Evolutionary conservation across 2,113 vertebrate species (phyloP).

Genomic region (Siniperca chuatsi): DNA sequence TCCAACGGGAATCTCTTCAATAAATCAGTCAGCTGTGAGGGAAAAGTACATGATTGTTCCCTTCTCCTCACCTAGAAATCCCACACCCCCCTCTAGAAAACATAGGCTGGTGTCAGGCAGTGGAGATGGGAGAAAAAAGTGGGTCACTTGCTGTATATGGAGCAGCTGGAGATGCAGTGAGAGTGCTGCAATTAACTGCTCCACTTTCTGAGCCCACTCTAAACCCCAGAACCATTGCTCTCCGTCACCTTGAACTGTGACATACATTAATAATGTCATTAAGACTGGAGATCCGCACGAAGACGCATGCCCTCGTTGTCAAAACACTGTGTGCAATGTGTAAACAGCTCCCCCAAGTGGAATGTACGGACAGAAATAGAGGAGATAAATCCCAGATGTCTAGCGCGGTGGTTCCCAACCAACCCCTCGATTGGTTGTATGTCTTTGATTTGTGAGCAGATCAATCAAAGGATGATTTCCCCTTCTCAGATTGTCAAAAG

Average conservation of each 20-base stretch:
- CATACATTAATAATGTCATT: conserved; percentile 76
- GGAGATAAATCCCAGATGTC: conserved; percentile 5
- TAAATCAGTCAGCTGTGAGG: conserved; percentile 63
- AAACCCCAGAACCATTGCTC: conserved; percentile 78
- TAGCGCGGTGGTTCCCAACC: background rate
- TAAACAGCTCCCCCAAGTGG: conserved; percentile 74
- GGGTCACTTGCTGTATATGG: conserved; percentile 80
- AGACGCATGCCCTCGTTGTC: conserved; percentile 6
- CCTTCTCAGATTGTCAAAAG: background rate
- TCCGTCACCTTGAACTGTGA: conserved; percentile 80
- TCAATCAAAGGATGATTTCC: background rate
- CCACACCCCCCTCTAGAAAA: conserved; percentile 43
- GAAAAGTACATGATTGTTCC: conserved; percentile 39
- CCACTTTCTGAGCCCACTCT: conserved; percentile 78
- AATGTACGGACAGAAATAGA: background rate
- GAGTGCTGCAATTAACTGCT: conserved; percentile 84
- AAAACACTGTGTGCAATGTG: background rate
- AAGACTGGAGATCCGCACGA: conserved; percentile 27
- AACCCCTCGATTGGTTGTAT: background rate
- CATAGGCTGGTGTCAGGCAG: conserved; percentile 67
- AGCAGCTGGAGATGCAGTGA: conserved; percentile 74
- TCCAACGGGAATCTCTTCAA: conserved; percentile 47
- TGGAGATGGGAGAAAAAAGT: conserved; percentile 64
- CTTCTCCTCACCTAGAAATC: conserved; percentile 61
- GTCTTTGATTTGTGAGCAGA: background rate